Conservation (phyloP, 1,140 invertebrate species). For the Sycophaga agraensis region DNA sequence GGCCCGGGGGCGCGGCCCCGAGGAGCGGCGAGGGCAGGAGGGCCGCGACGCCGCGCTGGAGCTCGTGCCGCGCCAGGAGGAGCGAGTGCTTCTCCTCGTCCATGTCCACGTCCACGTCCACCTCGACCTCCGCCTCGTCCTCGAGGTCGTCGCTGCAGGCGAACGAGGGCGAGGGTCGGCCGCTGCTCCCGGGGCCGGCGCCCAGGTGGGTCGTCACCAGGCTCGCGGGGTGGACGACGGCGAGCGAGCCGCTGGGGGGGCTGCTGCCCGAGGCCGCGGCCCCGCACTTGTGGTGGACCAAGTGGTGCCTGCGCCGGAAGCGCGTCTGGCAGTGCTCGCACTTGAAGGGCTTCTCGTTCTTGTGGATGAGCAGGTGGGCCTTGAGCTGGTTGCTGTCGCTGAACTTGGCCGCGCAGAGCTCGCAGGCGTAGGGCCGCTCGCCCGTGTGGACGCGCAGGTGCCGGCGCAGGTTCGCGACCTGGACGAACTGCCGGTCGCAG, state of each 20-base stretch:
- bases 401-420: conserved; percentile 85
- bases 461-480: conserved; percentile 89
- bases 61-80: conserved; percentile 39
- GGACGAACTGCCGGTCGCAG: conserved; percentile 89
- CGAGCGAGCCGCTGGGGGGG: background rate
- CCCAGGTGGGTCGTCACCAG: conserved; percentile 14
- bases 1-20: conserved; percentile 19
- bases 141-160: conserved; percentile 50
- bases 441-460: conserved; percentile 95
- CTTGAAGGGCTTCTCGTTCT: conserved; percentile 84
- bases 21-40: conserved; percentile 17
- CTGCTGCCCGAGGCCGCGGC: conserved; percentile 42
- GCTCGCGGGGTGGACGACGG: background rate
- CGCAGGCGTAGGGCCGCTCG: conserved; percentile 90
- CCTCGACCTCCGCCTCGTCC: conserved; percentile 41
- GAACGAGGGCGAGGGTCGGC: conserved; percentile 42
- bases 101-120: conserved; percentile 35
- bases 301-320: conserved; percentile 81
- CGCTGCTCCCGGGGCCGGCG: conserved; percentile 29
- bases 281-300: conserved; percentile 82
- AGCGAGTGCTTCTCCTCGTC: conserved; percentile 35
- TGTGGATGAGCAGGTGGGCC: conserved; percentile 85
- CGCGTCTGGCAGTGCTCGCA: conserved; percentile 75
- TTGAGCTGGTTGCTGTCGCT: conserved; percentile 94
- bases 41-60: conserved; percentile 31